phyloP scores from a whole-genome alignment of 37 sponge, comb jelly and placozoan species.

The Theonella swinhoei region DNA sequence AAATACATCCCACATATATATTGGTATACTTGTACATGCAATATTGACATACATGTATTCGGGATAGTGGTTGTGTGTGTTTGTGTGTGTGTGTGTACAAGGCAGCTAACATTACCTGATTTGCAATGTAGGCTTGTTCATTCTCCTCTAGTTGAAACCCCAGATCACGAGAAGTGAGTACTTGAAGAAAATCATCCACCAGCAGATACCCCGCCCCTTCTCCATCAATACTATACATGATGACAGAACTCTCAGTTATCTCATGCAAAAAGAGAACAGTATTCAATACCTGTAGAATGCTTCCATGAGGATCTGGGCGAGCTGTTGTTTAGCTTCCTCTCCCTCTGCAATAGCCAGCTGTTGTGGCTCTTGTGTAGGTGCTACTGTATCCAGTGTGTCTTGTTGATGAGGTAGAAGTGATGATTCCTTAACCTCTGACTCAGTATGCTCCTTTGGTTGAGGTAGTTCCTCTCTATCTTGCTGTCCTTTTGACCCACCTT shows the following conservation, averaged over 20 bases:
- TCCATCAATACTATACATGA: not conserved
- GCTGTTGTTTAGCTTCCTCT: not conserved
- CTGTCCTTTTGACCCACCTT: too few species aligned
- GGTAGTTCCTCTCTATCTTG: not conserved
- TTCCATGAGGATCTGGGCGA: slow-evolving; percentile 13
- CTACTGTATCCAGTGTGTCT: not conserved
- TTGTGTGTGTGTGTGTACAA: too few species aligned
- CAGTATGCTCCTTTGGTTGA: too few species aligned
- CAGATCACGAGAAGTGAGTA: slow-evolving; percentile 45
- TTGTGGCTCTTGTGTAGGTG: not conserved
- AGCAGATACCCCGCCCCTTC: slow-evolving; percentile 16
- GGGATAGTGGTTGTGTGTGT: too few species aligned
- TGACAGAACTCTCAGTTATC: too few species aligned
- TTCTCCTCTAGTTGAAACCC: slow-evolving; percentile 55
- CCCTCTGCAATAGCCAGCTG: not conserved
- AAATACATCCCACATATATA: too few species aligned
- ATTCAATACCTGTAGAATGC: slow-evolving; percentile 23
- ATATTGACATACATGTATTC: too few species aligned
- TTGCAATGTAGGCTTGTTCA: slow-evolving; percentile 36
- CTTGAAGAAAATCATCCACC: slow-evolving; percentile 36
- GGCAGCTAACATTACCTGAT: slow-evolving; percentile 1
- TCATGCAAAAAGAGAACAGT: not conserved
- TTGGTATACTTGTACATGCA: too few species aligned
- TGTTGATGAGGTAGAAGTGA: not conserved
- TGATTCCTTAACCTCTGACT: too few species aligned